These are phyloP conservation scores for Drosophila rufa DNA, from an alignment of 1,140 invertebrate species.

Conservation along the genomic window DNA sequence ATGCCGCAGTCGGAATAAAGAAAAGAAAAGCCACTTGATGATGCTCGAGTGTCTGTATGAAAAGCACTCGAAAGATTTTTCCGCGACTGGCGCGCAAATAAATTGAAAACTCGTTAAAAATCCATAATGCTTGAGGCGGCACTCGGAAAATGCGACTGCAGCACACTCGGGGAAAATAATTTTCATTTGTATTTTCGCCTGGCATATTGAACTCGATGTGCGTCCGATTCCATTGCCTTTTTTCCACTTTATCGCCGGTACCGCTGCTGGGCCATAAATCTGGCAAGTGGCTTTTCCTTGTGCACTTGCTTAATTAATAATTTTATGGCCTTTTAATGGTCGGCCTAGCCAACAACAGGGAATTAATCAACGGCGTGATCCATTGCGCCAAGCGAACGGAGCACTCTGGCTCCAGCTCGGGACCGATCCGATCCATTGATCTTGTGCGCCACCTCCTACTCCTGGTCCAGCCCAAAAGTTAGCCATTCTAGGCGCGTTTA, in stretches of 20 bases:
- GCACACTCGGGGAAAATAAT: slow-evolving; percentile 7
- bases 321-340: slow-evolving; percentile 84
- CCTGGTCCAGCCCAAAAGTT: slow-evolving; percentile 41
- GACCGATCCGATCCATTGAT: slow-evolving; percentile 59
- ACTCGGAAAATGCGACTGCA: slow-evolving; percentile 44
- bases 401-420: neutral
- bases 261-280: slow-evolving; percentile 60
- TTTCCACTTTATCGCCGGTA: slow-evolving; percentile 50
- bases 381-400: slow-evolving; percentile 34
- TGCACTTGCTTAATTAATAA: slow-evolving; percentile 84
- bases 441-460: slow-evolving; percentile 37
- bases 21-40: slow-evolving; percentile 77
- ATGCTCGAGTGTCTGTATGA: slow-evolving; percentile 82
- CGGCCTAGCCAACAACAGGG: slow-evolving; percentile 61
- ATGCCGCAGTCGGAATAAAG: slow-evolving; percentile 6
- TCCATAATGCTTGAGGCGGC: slow-evolving; percentile 81
- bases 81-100: slow-evolving; percentile 76
- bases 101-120: slow-evolving; percentile 85
- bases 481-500: slow-evolving; percentile 80
- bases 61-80: slow-evolving; percentile 79
- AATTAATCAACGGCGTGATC: slow-evolving; percentile 75
- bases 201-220: slow-evolving; percentile 17
- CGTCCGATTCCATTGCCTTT: slow-evolving; percentile 5
- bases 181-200: slow-evolving; percentile 21
- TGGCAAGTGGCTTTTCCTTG: slow-evolving; percentile 73